Evolutionary conservation across 2,113 vertebrate species (phyloP), one percentile per base, ranked within the genome.

Genomic region (Pimephales promelas): DNA sequence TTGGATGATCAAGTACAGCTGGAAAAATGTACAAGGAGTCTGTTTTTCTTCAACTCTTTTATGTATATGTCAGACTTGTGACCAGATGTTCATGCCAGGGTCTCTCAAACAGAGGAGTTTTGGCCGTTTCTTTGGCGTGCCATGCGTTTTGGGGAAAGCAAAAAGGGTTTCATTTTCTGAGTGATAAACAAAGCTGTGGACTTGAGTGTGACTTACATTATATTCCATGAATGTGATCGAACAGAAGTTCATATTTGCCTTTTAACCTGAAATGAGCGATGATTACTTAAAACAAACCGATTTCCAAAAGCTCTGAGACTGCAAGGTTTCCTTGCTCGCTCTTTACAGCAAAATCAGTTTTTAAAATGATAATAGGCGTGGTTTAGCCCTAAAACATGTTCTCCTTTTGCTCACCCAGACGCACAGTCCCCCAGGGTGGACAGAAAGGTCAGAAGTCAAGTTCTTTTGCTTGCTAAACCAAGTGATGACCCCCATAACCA

Each of bases 1-100:
- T 26, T 84, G 73, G 66, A 68, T 83, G 80, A 88, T 88, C 75
- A 83, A 83, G 61, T 71, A 83, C 85, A 86, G 79, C 83, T 87
- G 86, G 70, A 61, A 54, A 62, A 82, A 45, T 78, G 62, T 40
- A 34, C 64, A 82, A 74, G 54, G 47, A 85, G 75, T 66, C 80
- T 85, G 80, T 74, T 82, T 83, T 75, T 28, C 47, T 76, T 56
- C 54, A 70, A 45, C 36, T 61, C 56, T 75, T 83, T 83, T 43
- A 54, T 76, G 26, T 83, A 62, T 70, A 81, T 82, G 26, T 62
- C 76, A 64, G 52, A 84, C 43, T 59, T 26, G 47, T 82, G 68
- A 70, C 80, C 83, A 85, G 80, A 85, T 87, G 86, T 85, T 82
- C 26, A 74, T 76, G 66, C 80, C 78, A 79, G 61, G 59, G 57